A percentile compares a stretch with the other conserved stretches of the same genome.
Evolutionary conservation across 2,888 invertebrate genomes (phyloP).

Genomic region (Lottia gigantea): DNA sequence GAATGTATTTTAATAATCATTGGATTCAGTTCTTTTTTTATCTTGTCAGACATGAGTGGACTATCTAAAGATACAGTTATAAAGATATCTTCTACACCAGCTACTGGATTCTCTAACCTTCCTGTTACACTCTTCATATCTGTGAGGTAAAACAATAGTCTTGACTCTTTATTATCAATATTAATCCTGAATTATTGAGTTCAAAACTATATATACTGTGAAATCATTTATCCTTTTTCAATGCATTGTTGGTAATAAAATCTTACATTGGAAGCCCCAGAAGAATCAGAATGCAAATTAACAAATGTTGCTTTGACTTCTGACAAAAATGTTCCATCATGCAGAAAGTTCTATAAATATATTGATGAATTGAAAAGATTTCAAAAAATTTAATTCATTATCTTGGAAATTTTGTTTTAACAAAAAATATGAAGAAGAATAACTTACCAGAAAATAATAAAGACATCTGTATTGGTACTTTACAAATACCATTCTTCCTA

Average conservation of each 20-base stretch:
- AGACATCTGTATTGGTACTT: slow-evolving; percentile 58
- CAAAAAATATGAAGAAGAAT: neutral
- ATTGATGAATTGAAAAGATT: no score
- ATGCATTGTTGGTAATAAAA: neutral
- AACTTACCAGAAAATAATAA: slow-evolving; percentile 61
- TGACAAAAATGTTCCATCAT: no score
- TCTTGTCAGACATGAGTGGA: slow-evolving; percentile 59
- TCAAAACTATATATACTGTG: neutral
- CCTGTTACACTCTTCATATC: slow-evolving; percentile 57
- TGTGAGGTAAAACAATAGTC: slow-evolving; percentile 27
- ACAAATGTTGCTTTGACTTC: no score
- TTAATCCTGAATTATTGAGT: no score
- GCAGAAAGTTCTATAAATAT: no score
- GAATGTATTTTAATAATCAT: slow-evolving; percentile 63
- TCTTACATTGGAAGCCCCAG: neutral
- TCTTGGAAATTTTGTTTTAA: no score
- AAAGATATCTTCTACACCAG: slow-evolving; percentile 62
- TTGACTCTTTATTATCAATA: no score
- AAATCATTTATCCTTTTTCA: neutral
- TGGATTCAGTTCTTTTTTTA: slow-evolving; percentile 62
- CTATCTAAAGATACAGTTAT: slow-evolving; percentile 55
- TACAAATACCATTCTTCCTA: slow-evolving; percentile 61
- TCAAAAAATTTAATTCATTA: no score
- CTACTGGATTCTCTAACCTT: slow-evolving; percentile 52
- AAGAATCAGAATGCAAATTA: neutral